Evolutionary conservation across 2,113 vertebrate species (phyloP).

Genomic region (Ctenomys sociabilis): DNA sequence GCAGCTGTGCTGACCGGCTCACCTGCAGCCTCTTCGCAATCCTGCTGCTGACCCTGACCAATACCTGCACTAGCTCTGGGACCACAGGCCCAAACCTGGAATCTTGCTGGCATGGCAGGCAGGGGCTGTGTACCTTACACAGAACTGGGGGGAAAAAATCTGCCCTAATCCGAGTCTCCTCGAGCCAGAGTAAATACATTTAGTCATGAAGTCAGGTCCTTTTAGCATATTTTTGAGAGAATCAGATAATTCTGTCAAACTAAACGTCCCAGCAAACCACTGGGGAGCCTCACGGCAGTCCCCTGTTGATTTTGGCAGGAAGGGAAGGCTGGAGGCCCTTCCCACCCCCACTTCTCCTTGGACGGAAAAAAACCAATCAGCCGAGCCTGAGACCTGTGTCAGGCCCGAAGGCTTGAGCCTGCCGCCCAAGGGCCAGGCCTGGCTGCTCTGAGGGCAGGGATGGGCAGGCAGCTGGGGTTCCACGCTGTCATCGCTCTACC

Average conservation of each 20-base stretch:
- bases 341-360: slow-evolving; percentile 80
- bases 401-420: slow-evolving; percentile 88
- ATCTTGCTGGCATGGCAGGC: slow-evolving; percentile 75
- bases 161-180: slow-evolving; percentile 53
- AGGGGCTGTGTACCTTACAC: slow-evolving; percentile 62
- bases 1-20: slow-evolving; percentile 79
- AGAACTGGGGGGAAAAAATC: slow-evolving; percentile 50
- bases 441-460: slow-evolving; percentile 72
- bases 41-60: slow-evolving; percentile 76
- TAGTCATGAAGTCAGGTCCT: slow-evolving; percentile 96
- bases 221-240: slow-evolving; percentile 92
- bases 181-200: slow-evolving; percentile 96
- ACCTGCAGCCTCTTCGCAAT: slow-evolving; percentile 67
- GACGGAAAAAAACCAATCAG: slow-evolving; percentile 86
- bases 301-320: slow-evolving; percentile 95
- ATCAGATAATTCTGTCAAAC: slow-evolving; percentile 98
- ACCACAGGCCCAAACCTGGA: slow-evolving; percentile 77
- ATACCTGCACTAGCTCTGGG: slow-evolving; percentile 79
- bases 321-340: slow-evolving; percentile 79
- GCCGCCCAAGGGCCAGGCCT: slow-evolving; percentile 80
- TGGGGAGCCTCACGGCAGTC: slow-evolving; percentile 91
- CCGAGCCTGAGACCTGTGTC: slow-evolving; percentile 88
- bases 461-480: neutral
- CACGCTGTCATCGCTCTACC: slow-evolving; percentile 81
- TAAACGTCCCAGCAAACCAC: slow-evolving; percentile 93